These are phyloP conservation scores for Crenuchus spilurus DNA, from an alignment of 2,797 vertebrate genomes.

Conservation along the genomic window DNA sequence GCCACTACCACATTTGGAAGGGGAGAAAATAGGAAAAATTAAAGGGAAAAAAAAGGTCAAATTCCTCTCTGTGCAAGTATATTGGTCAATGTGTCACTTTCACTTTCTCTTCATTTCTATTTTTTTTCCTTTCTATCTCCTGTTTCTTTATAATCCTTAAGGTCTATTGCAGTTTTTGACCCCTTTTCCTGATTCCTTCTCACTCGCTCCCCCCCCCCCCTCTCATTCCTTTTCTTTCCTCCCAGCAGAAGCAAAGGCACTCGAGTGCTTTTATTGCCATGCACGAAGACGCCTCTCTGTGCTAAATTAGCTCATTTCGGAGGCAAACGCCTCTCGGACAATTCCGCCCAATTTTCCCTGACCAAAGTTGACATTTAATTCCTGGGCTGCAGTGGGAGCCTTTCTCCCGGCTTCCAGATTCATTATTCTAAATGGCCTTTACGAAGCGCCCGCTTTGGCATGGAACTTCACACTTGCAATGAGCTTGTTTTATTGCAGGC, in stretches of 20 bases:
- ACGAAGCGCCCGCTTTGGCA: conserved; percentile 47
- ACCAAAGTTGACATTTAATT: conserved; percentile 74
- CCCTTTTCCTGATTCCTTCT: neutral
- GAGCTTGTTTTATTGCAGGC: conserved; percentile 44
- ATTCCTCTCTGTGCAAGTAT: too few relatives aligned
- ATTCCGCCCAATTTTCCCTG: conserved; percentile 67
- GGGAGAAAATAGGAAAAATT: too few relatives aligned
- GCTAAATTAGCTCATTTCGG: conserved; percentile 66
- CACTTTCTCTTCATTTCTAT: neutral
- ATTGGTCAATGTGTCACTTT: neutral
- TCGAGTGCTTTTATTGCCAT: conserved; percentile 65
- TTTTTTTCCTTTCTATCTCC: neutral
- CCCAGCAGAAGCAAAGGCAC: conserved; percentile 60
- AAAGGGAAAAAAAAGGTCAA: too few relatives aligned
- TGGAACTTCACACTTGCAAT: conserved; percentile 44
- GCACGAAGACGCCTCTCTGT: conserved; percentile 58
- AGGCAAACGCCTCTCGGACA: conserved; percentile 64
- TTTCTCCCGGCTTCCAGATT: conserved; percentile 58
- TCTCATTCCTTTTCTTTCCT: conserved; percentile 20
- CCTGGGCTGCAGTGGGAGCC: conserved; percentile 54
- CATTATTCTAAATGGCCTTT: conserved; percentile 66
- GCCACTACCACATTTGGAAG: too few relatives aligned
- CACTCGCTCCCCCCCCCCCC: neutral
- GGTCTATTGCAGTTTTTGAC: neutral
- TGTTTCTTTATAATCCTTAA: neutral